Evolutionary conservation across 2,113 vertebrate species (phyloP), one percentile per base, ranked within the genome.

Genomic region (Myrmophylax atrothorax): DNA sequence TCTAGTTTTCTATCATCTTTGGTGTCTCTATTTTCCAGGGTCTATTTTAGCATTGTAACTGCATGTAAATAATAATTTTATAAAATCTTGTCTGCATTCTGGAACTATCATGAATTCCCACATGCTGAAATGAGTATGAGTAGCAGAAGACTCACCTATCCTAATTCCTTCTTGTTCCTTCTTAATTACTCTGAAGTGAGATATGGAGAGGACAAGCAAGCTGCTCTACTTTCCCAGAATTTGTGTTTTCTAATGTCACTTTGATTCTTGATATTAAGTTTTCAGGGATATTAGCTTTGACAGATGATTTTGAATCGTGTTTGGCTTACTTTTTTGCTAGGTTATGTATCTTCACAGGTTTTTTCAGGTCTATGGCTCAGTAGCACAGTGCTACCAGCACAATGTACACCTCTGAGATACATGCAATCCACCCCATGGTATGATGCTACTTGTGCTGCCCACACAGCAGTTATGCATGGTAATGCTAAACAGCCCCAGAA

Each of bases 241-340:
- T 73, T 92, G 25, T 88, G 33, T 84, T 77, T 94, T 78, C 75
- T 80, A 88, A 28, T 19, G 23, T 64, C 42, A 56, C 44, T 84
- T 70, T 75, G 29, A 78, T 68, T 47, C 33, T 81, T 31, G 17
- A 14, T 59, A 67, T 63, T 88, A 85, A 77, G 68, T 25, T 96
- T 95, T 87, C 68, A 52, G 52, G 53, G n/a, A 75, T 44, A 42
- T 63, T 86, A 90, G 56, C 83, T 95, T 93, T 90, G 64, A 83
- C 77, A 81, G 38, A 12, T 81, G 50, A 73, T 80, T 77, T 92
- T 69, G 24, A 87, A 78, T 81, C 31, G 52, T 64, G 9, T 42
- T 79, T 70, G 50, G 18, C 56, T 92, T 74, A 14, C 31, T 58
- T 66, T 49, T 94, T 90, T 73, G 9, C 63, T 89, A 63, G 35